These are phyloP conservation scores for Polypterus senegalus DNA, from an alignment of 2,113 vertebrate species.

Conservation along the genomic window DNA sequence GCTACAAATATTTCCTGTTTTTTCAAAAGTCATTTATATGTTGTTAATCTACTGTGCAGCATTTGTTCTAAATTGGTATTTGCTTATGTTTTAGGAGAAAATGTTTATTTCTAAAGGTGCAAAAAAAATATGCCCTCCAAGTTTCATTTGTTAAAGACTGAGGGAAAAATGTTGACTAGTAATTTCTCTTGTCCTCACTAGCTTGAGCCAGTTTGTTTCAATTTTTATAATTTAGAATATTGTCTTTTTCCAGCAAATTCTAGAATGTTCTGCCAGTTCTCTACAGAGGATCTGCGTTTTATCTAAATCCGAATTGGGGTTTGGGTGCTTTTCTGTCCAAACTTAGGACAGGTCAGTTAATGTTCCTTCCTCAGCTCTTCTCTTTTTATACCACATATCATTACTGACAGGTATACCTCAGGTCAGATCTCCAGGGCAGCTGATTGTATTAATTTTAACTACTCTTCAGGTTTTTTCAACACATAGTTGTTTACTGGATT, in stretches of 20 bases:
- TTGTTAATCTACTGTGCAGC: too few relatives aligned
- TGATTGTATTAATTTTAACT: slow-evolving; percentile 10
- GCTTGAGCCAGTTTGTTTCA: not conserved
- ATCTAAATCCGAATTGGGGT: not conserved
- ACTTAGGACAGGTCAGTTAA: too few relatives aligned
- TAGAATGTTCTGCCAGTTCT: not conserved
- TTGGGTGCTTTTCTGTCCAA: too few relatives aligned
- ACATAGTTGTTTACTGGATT: slow-evolving; percentile 10
- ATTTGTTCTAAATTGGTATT: slow-evolving; percentile 25
- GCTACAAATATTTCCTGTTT: slow-evolving; percentile 14
- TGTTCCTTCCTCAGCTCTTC: too few relatives aligned
- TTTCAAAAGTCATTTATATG: slow-evolving; percentile 11
- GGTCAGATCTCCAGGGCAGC: slow-evolving; percentile 24
- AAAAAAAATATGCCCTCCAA: not conserved
- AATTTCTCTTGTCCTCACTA: too few relatives aligned
- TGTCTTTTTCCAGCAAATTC: not conserved
- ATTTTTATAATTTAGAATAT: not conserved
- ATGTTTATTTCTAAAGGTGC: not conserved
- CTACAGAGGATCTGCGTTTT: not conserved
- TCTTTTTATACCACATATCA: slow-evolving; percentile 1
- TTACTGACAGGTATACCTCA: slow-evolving; percentile 30
- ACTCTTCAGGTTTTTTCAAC: not conserved
- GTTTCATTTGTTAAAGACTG: not conserved
- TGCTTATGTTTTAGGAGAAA: not conserved
- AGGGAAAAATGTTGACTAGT: not conserved